Conservation (phyloP, 1,140 invertebrate genomes). For the Psilanteris sp. region DNA sequence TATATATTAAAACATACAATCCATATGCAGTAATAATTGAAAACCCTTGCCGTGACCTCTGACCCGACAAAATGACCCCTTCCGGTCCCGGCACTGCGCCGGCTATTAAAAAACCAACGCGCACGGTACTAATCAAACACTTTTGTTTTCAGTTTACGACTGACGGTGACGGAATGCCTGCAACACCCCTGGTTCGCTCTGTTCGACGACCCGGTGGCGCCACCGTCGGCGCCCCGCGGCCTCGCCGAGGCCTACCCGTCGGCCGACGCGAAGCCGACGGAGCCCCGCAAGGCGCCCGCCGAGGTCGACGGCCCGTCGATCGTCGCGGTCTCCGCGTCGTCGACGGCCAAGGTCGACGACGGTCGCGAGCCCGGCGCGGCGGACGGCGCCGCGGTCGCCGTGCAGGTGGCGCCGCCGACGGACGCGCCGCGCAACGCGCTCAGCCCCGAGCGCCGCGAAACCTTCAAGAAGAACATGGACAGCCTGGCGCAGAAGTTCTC, state of each 20-base stretch:
- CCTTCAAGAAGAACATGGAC: conserved; percentile 79
- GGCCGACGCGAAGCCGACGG: no score
- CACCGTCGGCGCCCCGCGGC: conserved; percentile 9
- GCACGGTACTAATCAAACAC: no score
- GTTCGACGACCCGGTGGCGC: conserved; percentile 66
- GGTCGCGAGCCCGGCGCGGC: conserved; percentile 14
- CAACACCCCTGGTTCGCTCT: conserved; percentile 83
- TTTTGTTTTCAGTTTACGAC: conserved; percentile 79
- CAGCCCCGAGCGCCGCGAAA: conserved; percentile 77
- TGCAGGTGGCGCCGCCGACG: conserved; percentile 5
- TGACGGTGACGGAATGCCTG: conserved; percentile 83
- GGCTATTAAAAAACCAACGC: no score
- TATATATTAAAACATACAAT: no score
- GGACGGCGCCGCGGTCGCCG: conserved; percentile 22
- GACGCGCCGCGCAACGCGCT: conserved; percentile 69
- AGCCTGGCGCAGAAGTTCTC: conserved; percentile 77
- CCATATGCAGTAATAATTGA: no score
- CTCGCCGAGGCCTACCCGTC: no score
- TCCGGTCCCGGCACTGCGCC: no score
- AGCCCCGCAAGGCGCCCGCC: not conserved
- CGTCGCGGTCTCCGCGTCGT: conserved; percentile 15
- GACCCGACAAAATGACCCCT: no score
- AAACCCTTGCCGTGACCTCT: no score
- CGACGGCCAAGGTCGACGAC: conserved; percentile 41
- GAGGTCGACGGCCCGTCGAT: no score